Evolutionary conservation across 2,113 vertebrate genomes (phyloP).

Genomic region (Theristicus caerulescens): DNA sequence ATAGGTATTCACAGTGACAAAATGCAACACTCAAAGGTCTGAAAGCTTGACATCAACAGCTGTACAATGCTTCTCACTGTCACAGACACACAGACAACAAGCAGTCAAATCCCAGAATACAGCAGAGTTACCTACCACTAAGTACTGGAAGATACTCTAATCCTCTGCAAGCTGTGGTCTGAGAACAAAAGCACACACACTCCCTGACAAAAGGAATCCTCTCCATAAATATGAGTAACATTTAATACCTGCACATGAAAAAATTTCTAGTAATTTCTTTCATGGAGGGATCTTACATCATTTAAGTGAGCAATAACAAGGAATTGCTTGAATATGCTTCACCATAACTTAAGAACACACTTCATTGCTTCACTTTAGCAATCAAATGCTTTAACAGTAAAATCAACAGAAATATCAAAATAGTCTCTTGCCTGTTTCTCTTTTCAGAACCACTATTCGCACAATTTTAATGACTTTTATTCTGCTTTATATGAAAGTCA

Average conservation of each 20-base stretch:
- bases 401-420: not conserved
- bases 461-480: not conserved
- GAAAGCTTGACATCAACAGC: not conserved
- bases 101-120: not conserved
- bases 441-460: not conserved
- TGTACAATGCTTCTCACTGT: not conserved
- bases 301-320: not conserved
- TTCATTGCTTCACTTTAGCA: not conserved
- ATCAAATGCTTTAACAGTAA: not conserved
- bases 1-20: not conserved
- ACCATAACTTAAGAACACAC: not conserved
- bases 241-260: not conserved
- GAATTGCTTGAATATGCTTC: not conserved
- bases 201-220: not conserved
- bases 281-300: rapidly evolving
- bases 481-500: not conserved
- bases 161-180: not conserved
- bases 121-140: not conserved
- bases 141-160: not conserved
- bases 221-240: not conserved
- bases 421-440: not conserved
- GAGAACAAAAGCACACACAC: not conserved
- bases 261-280: not conserved
- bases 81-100: not conserved
- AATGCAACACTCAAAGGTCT: not conserved